These are phyloP conservation scores for Polydesmus complanatus DNA, from an alignment of 2,888 invertebrate genomes.

Conservation along the genomic window DNA sequence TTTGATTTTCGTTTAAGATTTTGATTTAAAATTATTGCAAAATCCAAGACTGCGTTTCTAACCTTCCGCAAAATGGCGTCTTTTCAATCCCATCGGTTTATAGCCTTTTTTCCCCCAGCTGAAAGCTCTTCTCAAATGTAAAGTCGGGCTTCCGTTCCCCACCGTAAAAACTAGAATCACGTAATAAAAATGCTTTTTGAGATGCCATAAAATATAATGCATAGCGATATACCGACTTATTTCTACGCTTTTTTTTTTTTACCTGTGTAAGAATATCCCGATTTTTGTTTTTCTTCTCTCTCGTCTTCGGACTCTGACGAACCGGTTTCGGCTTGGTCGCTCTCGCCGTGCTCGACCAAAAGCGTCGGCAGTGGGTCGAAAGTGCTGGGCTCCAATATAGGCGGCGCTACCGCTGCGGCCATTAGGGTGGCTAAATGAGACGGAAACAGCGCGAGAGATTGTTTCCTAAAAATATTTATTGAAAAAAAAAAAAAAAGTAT, in stretches of 20 bases:
- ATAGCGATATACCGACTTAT: background rate
- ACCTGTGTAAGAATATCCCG: too few species aligned
- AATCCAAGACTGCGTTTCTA: too few species aligned
- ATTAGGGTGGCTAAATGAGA: conserved; percentile 10
- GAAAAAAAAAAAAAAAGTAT: background rate
- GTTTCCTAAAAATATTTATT: conserved; percentile 11
- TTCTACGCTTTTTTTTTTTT: too few species aligned
- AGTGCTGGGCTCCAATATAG: background rate
- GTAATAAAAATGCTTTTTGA: background rate
- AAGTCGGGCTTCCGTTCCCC: conserved; percentile 9
- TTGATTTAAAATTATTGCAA: too few species aligned
- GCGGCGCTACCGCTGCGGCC: conserved; percentile 5
- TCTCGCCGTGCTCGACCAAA: background rate
- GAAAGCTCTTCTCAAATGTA: conserved; percentile 17
- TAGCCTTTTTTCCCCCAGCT: conserved; percentile 17
- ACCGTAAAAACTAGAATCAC: conserved; percentile 14
- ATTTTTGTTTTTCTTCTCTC: background rate
- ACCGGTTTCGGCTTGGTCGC: background rate
- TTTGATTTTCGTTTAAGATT: too few species aligned
- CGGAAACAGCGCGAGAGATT: conserved; percentile 11
- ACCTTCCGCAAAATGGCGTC: too few species aligned
- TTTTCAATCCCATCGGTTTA: too few species aligned
- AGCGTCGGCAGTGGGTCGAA: conserved; percentile 6
- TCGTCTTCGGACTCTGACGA: background rate
- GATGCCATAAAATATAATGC: background rate